These are phyloP conservation scores for Tenrec ecaudatus DNA, from an alignment of 2,113 vertebrate species.

Conservation along the genomic window DNA sequence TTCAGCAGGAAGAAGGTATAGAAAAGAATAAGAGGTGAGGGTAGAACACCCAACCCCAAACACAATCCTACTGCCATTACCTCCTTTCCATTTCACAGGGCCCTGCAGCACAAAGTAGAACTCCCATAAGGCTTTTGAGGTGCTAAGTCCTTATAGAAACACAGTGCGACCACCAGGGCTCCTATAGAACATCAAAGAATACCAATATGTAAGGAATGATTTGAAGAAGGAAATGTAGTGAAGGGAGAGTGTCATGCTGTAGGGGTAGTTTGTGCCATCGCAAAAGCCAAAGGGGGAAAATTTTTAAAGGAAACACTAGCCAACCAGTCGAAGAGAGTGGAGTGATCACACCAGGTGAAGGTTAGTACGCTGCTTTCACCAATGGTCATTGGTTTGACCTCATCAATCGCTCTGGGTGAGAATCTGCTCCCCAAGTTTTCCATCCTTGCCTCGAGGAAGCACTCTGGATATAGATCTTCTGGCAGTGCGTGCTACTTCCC, in stretches of 20 bases:
- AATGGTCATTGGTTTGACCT: not conserved
- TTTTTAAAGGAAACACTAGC: not conserved
- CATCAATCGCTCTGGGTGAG: not conserved
- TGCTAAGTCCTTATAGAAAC: not conserved
- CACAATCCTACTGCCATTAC: no score
- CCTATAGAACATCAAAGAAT: no score
- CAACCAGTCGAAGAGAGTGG: not conserved
- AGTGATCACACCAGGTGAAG: not conserved
- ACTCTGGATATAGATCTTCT: no score
- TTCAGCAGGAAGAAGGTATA: no score
- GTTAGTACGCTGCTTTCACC: not conserved
- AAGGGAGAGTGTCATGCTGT: not conserved
- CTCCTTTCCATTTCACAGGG: no score
- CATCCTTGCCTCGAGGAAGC: no score
- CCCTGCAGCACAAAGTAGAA: no score
- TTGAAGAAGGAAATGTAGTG: not conserved
- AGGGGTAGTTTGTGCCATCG: not conserved
- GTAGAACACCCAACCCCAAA: no score
- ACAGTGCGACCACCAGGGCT: no score
- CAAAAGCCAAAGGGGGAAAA: constrained; percentile 1
- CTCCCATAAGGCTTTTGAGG: no score
- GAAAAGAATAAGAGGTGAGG: no score
- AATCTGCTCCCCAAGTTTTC: not conserved
- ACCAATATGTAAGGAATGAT: not conserved
- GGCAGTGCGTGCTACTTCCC: no score